These are phyloP conservation scores for Hippopotamyrus pictus DNA, from an alignment of 2,797 vertebrate genomes.

Conservation along the genomic window DNA sequence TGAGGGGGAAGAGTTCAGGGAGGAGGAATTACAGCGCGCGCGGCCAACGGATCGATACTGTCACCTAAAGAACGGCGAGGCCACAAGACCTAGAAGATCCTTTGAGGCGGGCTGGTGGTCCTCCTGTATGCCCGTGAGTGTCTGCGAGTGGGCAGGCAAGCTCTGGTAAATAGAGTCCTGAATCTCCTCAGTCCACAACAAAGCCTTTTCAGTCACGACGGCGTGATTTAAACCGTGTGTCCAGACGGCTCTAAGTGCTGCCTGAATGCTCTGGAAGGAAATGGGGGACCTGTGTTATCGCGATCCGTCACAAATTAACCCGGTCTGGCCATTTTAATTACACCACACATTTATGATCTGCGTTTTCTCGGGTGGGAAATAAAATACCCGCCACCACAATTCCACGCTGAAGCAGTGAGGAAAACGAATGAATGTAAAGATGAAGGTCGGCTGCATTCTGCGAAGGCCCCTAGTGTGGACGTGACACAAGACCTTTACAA, in stretches of 20 bases:
- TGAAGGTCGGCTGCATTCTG: neutral
- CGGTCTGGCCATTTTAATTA: conserved; percentile 15
- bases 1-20: conserved; percentile 29
- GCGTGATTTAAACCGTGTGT: neutral
- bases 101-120: conserved; percentile 9
- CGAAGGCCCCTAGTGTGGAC: neutral
- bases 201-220: conserved; percentile 26
- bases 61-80: conserved; percentile 36
- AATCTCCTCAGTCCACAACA: conserved; percentile 31
- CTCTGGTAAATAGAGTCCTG: conserved; percentile 16
- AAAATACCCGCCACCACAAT: neutral
- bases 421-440: neutral
- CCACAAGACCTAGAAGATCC: conserved; percentile 32
- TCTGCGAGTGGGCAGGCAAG: conserved; percentile 4
- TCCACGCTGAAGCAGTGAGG: neutral
- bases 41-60: conserved; percentile 39
- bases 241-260: neutral
- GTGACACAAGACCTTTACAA: neutral
- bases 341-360: neutral
- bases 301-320: neutral
- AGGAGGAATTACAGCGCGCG: conserved; percentile 30
- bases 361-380: neutral
- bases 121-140: conserved; percentile 9
- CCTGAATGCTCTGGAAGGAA: neutral
- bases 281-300: neutral